Evolutionary conservation across 2,113 vertebrate species (phyloP), one percentile per base, ranked within the genome.

Genomic region (Clarias magur): DNA sequence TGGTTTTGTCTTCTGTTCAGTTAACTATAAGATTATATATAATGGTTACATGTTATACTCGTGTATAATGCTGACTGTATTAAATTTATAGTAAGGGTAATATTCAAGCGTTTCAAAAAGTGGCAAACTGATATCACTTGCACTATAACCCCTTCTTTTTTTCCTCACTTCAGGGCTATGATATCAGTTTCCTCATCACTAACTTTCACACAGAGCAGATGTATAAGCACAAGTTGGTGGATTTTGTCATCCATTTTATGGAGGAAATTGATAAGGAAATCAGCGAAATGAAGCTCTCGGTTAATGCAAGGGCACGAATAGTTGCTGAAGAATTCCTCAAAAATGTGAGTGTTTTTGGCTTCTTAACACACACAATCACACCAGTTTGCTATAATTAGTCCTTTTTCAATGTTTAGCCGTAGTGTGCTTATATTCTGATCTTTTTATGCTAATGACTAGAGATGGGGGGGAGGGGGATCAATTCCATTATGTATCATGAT

Each of bases 121-220:
- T 72, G 70, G 7, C 42, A 17, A 42, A 72, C 17, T 5, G 15
- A 23, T 25, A 86, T 65, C 73, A 90, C 19, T 38, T 60, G 9
- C 16, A 19, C 9, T 23, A 30, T 76, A 84, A 60, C 25, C 3
- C 34, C 62, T 72, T 19, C 48, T 38, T 25, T 48, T 42, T 0
- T 19, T 63, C 67, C 5, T 83, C 15, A 27, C 48, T 38, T 79
- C 87, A 99, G 98, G 98, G 98, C 19, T 99, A 99, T 13, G 98
- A 99, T 88, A 99, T 99, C 92, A 99, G 98, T 92, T 99, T 99
- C 94, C 95, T 99, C 93, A 99, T 99, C 88, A 99, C 98, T 78
- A 99, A 99, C 95, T 99, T 99, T 95, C 98, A 99, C 93, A 99
- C 98, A 19, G 98, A 99, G 93, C 98, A 99, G 94, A 99, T 99